Evolutionary conservation across 2,113 vertebrate genomes (phyloP).

Genomic region (Embiotoca jacksoni): DNA sequence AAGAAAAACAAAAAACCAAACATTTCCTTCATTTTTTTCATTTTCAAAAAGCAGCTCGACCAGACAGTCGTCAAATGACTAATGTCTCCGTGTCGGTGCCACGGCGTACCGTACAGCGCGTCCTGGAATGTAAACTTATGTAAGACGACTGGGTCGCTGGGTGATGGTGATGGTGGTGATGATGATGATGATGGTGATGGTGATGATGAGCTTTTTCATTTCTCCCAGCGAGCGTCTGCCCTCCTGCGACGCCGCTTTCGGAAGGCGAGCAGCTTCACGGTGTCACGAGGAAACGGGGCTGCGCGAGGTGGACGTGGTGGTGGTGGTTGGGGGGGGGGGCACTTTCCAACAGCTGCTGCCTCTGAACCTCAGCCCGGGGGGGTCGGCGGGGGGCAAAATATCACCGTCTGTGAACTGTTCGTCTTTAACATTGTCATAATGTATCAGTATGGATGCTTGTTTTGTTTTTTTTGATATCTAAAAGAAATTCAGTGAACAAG

Average conservation of each 20-base stretch:
- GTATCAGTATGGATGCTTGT: too few relatives aligned
- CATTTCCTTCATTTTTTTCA: neutral
- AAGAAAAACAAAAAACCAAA: neutral
- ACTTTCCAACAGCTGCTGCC: conserved; percentile 52
- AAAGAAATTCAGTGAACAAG: neutral
- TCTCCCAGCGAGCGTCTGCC: neutral
- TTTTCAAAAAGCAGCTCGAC: conserved; percentile 9
- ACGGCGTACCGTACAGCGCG: neutral
- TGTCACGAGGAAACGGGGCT: conserved; percentile 13
- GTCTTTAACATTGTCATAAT: neutral
- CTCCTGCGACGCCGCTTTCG: neutral
- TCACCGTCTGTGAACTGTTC: neutral
- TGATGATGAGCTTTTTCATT: conserved; percentile 16
- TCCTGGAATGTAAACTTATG: conserved; percentile 15
- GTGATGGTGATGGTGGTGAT: neutral
- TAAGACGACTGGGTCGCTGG: neutral
- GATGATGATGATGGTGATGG: too few relatives aligned
- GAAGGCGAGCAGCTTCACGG: conserved; percentile 15
- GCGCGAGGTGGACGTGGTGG: neutral
- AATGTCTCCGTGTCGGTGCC: neutral
- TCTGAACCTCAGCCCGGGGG: conserved; percentile 21
- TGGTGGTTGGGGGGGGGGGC: neutral
- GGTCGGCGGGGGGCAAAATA: conserved; percentile 26
- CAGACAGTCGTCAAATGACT: conserved; percentile 16
- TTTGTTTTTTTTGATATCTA: neutral